Base-by-base conservation (phyloP, 2,113 vertebrate species). In the Nothobranchius furzeri region DNA sequence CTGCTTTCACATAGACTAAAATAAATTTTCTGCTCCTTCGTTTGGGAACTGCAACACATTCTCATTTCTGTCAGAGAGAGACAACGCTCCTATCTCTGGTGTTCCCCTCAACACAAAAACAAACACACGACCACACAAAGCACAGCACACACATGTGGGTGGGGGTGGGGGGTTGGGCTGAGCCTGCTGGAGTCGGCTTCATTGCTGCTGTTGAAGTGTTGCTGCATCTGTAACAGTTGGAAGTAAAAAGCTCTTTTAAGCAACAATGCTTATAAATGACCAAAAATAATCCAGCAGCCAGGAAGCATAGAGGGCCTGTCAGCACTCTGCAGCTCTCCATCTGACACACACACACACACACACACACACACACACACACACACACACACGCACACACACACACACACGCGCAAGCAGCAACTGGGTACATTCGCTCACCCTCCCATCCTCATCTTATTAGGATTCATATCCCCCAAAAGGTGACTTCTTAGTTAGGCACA, bases 381-480 rank as follows among this genome's bases (percentile, higher is more conserved):
- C 30, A 30, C 30, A 30, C 30, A 30, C 30, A 30, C 30, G 2
- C 30, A 30, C 30, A 30, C 30, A 30, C 30, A 30, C 30, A 30
- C 30, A 30, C 30, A 30, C 30, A 30, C 30, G 2, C 30, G 1
- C 20, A 20, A 1, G 20, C 20, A 20, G 20, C 20, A 20, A 20
- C 20, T 20, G 20, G 20, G 20, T 20, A 20, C 20, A 20, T 20
- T 20, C 20, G 20, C 20, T 20, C 20, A 20, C 20, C 20, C 20
- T 20, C 20, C 20, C 20, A 20, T 20, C 73, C 73, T 75, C 78
- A 83, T 66, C 89, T 91, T 85, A 93, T 94, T 93, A 92, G 90
- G 90, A 94, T 93, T 93, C 92, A 91, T 90, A 91, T 92, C 90
- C 90, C 36, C 84, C 64, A 77, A 92, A 92, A 92, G 91, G 93